A percentile compares a stretch with the other conserved stretches of the same genome.
phyloP scores from a whole-genome alignment of 2,113 vertebrate species.

The Psettodes erumei region DNA sequence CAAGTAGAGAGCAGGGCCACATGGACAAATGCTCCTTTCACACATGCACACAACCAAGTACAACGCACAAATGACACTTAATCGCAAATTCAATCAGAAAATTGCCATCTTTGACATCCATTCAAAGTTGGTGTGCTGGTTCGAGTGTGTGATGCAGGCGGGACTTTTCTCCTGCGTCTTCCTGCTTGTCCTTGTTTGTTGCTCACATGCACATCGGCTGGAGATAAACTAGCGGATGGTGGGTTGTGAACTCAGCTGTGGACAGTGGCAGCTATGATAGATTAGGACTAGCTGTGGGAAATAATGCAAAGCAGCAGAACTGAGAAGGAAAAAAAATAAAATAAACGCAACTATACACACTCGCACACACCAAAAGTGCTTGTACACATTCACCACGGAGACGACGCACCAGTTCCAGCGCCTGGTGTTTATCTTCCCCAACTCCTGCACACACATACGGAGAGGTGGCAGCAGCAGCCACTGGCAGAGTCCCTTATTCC shows the following conservation, averaged over 20 bases:
- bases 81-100: conserved; percentile 27
- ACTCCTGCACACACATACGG: conserved; percentile 51
- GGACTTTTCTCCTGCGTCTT: conserved; percentile 4
- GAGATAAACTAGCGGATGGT: conserved; percentile 47
- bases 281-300: conserved; percentile 54
- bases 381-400: conserved; percentile 48
- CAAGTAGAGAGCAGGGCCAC: conserved; percentile 32
- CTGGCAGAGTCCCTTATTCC: conserved; percentile 58
- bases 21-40: no score
- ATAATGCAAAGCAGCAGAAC: conserved; percentile 62
- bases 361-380: conserved; percentile 28
- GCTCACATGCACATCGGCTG: conserved; percentile 25
- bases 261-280: conserved; percentile 53
- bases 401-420: conserved; percentile 56
- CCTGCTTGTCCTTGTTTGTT: conserved; percentile 44
- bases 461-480: conserved; percentile 64
- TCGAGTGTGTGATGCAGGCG: neutral
- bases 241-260: conserved; percentile 53
- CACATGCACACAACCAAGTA: conserved; percentile 25
- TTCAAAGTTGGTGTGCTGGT: neutral
- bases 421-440: conserved; percentile 65
- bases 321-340: conserved; percentile 22
- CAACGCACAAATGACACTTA: conserved; percentile 20
- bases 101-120: conserved; percentile 15
- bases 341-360: conserved; percentile 23